phyloP scores from a whole-genome alignment of 2,797 vertebrate genomes.

The Linurgus olivaceus region DNA sequence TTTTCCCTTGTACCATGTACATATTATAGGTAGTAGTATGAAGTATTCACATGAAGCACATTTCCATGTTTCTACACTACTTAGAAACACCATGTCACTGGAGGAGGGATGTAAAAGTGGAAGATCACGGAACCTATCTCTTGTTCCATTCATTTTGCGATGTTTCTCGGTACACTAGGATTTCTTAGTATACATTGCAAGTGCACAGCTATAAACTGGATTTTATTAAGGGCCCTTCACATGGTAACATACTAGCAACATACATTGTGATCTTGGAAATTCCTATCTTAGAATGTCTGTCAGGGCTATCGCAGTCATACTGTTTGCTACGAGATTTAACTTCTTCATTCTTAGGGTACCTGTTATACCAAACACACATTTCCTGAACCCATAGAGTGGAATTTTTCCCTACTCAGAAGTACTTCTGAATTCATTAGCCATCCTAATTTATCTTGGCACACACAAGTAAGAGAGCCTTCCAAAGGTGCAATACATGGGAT shows the following conservation, averaged over 20 bases:
- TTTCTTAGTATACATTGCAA: not conserved
- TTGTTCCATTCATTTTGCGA: not conserved
- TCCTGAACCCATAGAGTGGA: not conserved
- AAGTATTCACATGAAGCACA: not conserved
- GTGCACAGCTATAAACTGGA: not conserved
- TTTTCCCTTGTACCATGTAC: not conserved
- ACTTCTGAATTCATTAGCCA: not conserved
- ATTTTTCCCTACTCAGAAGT: not conserved
- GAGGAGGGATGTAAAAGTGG: not conserved
- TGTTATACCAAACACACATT: not conserved
- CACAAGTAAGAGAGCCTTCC: not conserved
- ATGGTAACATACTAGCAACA: not conserved
- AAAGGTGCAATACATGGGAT: not conserved
- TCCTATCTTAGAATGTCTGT: not conserved
- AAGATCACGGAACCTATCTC: not conserved
- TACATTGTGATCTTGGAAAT: not conserved
- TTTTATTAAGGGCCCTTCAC: not conserved
- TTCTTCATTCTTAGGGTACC: not conserved
- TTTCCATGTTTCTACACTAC: not conserved
- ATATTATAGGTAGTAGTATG: not conserved
- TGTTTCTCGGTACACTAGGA: accelerated
- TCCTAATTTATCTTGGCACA: not conserved
- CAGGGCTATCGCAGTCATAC: not conserved
- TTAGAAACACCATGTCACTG: not conserved
- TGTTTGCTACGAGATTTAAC: not conserved